Conservation (phyloP, 2,888 invertebrate genomes). For the Pollenia griseotomentosa region DNA sequence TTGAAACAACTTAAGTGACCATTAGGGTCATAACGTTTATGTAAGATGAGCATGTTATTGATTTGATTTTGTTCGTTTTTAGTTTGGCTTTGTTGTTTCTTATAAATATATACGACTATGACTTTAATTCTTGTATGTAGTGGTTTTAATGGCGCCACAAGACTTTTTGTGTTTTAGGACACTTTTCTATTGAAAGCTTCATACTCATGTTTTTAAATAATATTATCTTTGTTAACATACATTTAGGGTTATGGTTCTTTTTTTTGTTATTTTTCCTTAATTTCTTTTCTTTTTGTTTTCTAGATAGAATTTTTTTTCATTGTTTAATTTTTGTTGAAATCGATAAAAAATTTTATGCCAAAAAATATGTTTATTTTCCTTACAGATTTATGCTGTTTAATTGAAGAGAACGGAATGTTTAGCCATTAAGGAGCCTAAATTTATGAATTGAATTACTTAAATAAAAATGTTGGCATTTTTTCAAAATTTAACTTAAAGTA, state of each 20-base stretch:
- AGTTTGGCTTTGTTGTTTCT: slow-evolving; percentile 43
- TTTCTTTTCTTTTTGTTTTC: slow-evolving; percentile 16
- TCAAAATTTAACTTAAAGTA: slow-evolving; percentile 34
- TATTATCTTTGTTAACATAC: slow-evolving; percentile 34
- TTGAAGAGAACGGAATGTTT: background rate
- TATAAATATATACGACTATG: slow-evolving; percentile 7
- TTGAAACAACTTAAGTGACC: slow-evolving; percentile 50
- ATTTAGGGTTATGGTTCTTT: slow-evolving; percentile 28
- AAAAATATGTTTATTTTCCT: slow-evolving; percentile 43
- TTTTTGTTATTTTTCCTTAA: background rate
- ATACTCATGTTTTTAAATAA: background rate
- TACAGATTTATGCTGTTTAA: slow-evolving; percentile 32
- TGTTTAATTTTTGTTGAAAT: slow-evolving; percentile 38
- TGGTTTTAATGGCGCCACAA: slow-evolving; percentile 47
- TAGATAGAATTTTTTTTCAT: background rate
- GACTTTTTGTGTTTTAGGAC: slow-evolving; percentile 13
- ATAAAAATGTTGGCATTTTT: slow-evolving; percentile 30
- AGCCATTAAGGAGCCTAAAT: slow-evolving; percentile 58
- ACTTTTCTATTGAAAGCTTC: slow-evolving; percentile 27
- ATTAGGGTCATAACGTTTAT: slow-evolving; percentile 61
- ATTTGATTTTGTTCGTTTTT: slow-evolving; percentile 20
- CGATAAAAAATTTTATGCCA: slow-evolving; percentile 64
- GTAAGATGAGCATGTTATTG: background rate
- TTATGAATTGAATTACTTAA: slow-evolving; percentile 7
- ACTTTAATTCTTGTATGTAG: background rate